Conservation (phyloP, 2,888 invertebrate species). For the Cylloceria caligata region DNA sequence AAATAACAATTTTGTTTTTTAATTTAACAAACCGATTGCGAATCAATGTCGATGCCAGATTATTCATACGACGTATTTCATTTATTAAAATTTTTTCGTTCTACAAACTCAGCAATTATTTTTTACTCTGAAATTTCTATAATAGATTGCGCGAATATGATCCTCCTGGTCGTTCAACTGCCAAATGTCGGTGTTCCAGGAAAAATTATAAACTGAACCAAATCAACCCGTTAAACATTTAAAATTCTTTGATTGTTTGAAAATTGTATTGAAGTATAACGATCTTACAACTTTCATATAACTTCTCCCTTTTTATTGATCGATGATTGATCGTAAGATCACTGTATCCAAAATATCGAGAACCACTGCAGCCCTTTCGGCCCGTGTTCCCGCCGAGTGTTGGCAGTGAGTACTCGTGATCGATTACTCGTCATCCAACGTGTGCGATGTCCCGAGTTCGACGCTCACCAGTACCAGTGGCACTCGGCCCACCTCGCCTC, state of each 20-base stretch:
- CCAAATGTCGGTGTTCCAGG: too few species aligned
- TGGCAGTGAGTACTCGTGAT: slow-evolving; percentile 82
- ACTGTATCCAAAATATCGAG: slow-evolving; percentile 20
- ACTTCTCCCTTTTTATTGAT: neutral
- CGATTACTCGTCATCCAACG: slow-evolving; percentile 83
- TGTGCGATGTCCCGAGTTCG: slow-evolving; percentile 77
- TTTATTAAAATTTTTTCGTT: too few species aligned
- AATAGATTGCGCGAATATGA: too few species aligned
- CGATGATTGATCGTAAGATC: slow-evolving; percentile 16
- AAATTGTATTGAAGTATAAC: neutral
- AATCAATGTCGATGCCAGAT: too few species aligned
- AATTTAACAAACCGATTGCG: neutral
- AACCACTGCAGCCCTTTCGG: slow-evolving; percentile 59
- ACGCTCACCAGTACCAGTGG: slow-evolving; percentile 70
- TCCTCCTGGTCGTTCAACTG: too few species aligned
- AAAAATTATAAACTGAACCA: too few species aligned
- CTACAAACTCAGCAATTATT: too few species aligned
- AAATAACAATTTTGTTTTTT: neutral
- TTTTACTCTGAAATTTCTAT: too few species aligned
- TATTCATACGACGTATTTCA: too few species aligned
- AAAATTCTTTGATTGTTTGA: too few species aligned
- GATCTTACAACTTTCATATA: neutral
- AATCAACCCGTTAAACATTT: too few species aligned
- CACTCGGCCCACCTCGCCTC: slow-evolving; percentile 9
- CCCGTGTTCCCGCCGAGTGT: slow-evolving; percentile 73